Percentiles rank a stretch among this genome's conserved stretches.
phyloP scores from a whole-genome alignment of 2,113 vertebrate species.

The Hiodon tergisus region DNA sequence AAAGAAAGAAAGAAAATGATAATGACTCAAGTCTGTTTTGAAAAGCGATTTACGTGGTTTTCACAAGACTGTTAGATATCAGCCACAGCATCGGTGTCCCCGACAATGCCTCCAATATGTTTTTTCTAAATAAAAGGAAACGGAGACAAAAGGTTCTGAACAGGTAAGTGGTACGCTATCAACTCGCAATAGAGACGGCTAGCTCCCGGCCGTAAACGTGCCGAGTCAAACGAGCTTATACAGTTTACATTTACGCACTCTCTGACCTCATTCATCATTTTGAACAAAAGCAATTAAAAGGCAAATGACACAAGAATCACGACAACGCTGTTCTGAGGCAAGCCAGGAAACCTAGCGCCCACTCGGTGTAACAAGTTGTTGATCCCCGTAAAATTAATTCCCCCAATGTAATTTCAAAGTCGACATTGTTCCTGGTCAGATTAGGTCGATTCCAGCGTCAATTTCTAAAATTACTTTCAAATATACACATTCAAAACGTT shows the following conservation, averaged over 20 bases:
- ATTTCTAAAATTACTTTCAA: no score
- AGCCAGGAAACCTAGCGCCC: no score
- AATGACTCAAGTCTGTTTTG: not conserved
- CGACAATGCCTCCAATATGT: constrained; percentile 30
- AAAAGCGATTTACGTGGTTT: not conserved
- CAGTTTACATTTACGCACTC: not conserved
- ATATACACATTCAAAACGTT: no score
- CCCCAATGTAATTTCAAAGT: no score
- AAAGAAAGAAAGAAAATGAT: not conserved
- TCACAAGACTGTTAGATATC: not conserved
- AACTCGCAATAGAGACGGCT: constrained; percentile 21
- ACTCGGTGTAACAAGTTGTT: no score
- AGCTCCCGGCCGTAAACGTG: constrained; percentile 20
- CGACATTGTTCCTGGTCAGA: no score
- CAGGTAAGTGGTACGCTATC: constrained; percentile 16
- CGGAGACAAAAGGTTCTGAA: constrained; percentile 23
- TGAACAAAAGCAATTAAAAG: constrained; percentile 17
- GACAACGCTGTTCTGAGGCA: not conserved
- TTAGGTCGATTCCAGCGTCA: no score
- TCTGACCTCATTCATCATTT: constrained; percentile 22
- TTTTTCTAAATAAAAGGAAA: constrained; percentile 33
- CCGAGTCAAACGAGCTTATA: constrained; percentile 8
- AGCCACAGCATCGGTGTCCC: constrained; percentile 4
- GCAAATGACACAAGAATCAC: constrained; percentile 21
- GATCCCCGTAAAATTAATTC: no score